Evolutionary conservation across 2,113 vertebrate genomes (phyloP), one percentile per base, ranked within the genome.

Genomic region (Picathartes gymnocephalus): DNA sequence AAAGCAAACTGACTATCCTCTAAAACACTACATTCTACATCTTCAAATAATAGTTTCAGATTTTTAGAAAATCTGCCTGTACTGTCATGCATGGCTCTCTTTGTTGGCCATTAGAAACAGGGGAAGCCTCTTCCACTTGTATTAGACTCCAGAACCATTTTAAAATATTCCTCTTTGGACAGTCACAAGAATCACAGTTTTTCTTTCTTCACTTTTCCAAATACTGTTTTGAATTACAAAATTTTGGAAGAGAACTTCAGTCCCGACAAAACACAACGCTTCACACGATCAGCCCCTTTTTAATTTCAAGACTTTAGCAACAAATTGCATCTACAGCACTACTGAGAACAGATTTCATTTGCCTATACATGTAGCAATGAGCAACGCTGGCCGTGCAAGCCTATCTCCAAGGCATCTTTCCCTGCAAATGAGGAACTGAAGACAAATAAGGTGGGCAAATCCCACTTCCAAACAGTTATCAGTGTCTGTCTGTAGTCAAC

Each of bases 351-450:
- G 21, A 39, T 45, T 24, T 44, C 7, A 61, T 53, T 79, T 66
- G 7, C 28, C 56, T 47, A 4, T 3, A 45, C 30, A 66, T 10
- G 37, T 42, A 74, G 35, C 56, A 50, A 53, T 31, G 53, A 69
- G 10, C 40, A 69, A 9, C 0, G 1, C 39, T 73, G 50, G n/a
- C 12, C 40, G 51, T 2, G 0, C 28, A 61, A 48, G 16, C 58
- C n/a, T 71, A 0, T 44, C 27, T 37, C 78, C 54, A 42, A 60
- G 21, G 47, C 6, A 27, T 9, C n/a, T 93, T 42, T 74, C 31
- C 39, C 56, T 54, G 37, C 47, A 78, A 61, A 57, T 20, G 24
- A 73, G 48, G 45, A 81, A 44, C 45, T 81, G 51, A 79, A 71
- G 28, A 42, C 14, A 47, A 60, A 47, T 20, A 45, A 60, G 13